Conservation (phyloP, 2,113 vertebrate species). For the Tachysurus fulvidraco region DNA sequence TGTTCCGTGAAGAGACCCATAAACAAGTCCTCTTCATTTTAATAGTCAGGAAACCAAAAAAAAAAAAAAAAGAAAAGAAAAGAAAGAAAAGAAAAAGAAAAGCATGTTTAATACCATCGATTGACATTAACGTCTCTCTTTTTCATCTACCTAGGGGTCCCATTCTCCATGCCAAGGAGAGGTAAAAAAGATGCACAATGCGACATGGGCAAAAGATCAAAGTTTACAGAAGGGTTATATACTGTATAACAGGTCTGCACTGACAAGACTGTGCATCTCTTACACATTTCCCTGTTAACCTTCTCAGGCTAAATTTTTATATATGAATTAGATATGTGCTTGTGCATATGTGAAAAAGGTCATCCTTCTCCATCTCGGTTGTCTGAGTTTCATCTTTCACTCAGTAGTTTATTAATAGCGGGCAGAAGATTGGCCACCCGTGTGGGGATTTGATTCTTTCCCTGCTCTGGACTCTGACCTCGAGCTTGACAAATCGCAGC, state of each 20-base stretch:
- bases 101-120: background rate
- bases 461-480: slow-evolving; percentile 52
- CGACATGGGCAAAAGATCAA: slow-evolving; percentile 25
- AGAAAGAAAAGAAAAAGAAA: background rate
- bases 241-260: background rate
- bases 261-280: slow-evolving; percentile 30
- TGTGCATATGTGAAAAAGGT: slow-evolving; percentile 30
- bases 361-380: slow-evolving; percentile 25
- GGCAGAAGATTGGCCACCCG: slow-evolving; percentile 40
- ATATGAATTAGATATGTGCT: background rate
- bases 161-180: slow-evolving; percentile 10
- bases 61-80: background rate
- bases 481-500: slow-evolving; percentile 35
- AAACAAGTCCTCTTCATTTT: slow-evolving; percentile 6
- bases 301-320: background rate
- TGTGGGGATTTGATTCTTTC: slow-evolving; percentile 49
- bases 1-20: slow-evolving; percentile 39
- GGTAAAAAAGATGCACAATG: slow-evolving; percentile 19
- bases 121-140: background rate
- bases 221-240: slow-evolving; percentile 12
- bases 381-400: slow-evolving; percentile 51
- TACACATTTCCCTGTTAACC: background rate
- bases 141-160: background rate
- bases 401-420: slow-evolving; percentile 59
- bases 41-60: slow-evolving; percentile 27